phyloP scores from a whole-genome alignment of 2,888 invertebrate species.

The Orgyia antiqua region DNA sequence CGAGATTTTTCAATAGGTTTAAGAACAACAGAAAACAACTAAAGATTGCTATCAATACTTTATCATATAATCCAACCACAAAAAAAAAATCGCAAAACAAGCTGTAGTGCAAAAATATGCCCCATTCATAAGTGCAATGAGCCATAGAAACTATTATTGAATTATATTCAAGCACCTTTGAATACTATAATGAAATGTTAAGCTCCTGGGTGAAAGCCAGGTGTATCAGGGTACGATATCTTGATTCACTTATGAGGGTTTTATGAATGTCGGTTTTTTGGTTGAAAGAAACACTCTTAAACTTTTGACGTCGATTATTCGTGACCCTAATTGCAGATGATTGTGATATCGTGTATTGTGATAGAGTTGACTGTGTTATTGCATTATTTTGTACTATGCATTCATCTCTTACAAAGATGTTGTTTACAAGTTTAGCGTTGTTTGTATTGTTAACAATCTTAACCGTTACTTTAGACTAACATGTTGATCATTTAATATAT shows the following conservation, averaged over 20 bases:
- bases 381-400: constrained; percentile 53
- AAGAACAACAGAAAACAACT: constrained; percentile 10
- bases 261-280: constrained; percentile 61
- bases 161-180: constrained; percentile 51
- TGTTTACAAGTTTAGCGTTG: constrained; percentile 49
- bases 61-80: constrained; percentile 26
- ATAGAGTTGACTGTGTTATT: constrained; percentile 62
- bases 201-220: constrained; percentile 63
- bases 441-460: constrained; percentile 47
- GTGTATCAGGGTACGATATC: constrained; percentile 68
- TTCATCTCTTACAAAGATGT: constrained; percentile 34
- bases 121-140: constrained; percentile 55
- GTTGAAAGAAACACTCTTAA: constrained; percentile 60
- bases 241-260: constrained; percentile 73
- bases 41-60: constrained; percentile 34
- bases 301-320: constrained; percentile 72
- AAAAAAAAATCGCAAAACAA: constrained; percentile 43
- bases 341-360: constrained; percentile 65
- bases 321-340: constrained; percentile 76
- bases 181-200: constrained; percentile 40
- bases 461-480: constrained; percentile 28
- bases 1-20: constrained; percentile 7
- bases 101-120: constrained; percentile 34
- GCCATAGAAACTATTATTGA: constrained; percentile 59
- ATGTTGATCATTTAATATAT: constrained; percentile 26